Evolutionary conservation across 2,888 invertebrate genomes (phyloP), one percentile per base, ranked within the genome.

Genomic region (Ormyrus thymus): DNA sequence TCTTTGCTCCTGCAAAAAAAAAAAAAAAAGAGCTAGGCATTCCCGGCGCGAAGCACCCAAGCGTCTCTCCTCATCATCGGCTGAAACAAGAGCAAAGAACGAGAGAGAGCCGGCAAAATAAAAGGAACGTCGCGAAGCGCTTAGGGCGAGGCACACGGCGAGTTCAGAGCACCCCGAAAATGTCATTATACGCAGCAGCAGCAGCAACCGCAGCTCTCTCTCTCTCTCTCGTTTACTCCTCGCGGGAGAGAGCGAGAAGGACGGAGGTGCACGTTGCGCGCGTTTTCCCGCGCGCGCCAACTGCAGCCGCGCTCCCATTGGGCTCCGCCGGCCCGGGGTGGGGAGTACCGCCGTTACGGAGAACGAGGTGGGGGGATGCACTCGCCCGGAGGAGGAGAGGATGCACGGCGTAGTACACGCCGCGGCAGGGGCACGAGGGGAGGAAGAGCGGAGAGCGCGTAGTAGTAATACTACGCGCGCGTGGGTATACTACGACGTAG

Each of bases 211-310:
- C 56, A 53, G 72, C 13, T 43, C 51, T 11, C 51, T 50, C 29
- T 58, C 7, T 6, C 29, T 59, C 50, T 13, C 71, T 62, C 10
- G n/a, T n/a, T 43, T 43, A 43, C 50, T 70, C 59, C 59, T 59
- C 59, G 59, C 43, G 51, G 13, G n/a, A 43, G 51, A 66, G 15
- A 2, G 15, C 10, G 68, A 13, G 48, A 29, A 45, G 48, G 48
- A n/a, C 45, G 68, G 29, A 29, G 78, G 45, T 50, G 82, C 68
- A 68, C 75, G 61, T 61, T 59, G 59, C 65, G 51, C 58, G 51
- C 79, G 84, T 86, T 86, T 87, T 87, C 87, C 87, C 87, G 87
- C 87, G 87, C 87, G 87, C 87, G 87, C 83, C 85, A 87, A 87
- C 82, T 80, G 82, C 77, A 81, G 80, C 79, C 69, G 58, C 62